Base-by-base conservation (phyloP, 2,888 invertebrate genomes). In the Axea sp. region DNA sequence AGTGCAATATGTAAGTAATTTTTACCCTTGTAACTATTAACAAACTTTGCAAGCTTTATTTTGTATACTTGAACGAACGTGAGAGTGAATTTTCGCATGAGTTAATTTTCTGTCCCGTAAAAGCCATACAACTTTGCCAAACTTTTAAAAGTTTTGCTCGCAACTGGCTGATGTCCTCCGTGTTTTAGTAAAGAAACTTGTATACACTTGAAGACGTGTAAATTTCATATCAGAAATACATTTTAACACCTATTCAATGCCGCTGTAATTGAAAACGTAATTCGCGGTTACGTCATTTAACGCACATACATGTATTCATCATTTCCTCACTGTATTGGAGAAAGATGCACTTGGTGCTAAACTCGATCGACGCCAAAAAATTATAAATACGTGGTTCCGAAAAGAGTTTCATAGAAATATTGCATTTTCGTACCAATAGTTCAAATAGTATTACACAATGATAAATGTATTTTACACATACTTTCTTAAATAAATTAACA, bases 11-110 rank as follows among this genome's bases (percentile, higher is more conserved):
- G n/a, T 26, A 35, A 22, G 12, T 24, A 53, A 30, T 12, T 49
- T 19, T 19, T 19, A 19, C 2, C 19, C 19, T 19, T 19, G 2
- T 4, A 19, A 19, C 2, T 4, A 19, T 49, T 19, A 24, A 33
- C 31, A 33, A 49, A 49, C 33, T 33, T 49, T 9, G 19, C 7
- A 49, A 49, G 31, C 47, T 49, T 49, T 49, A 33, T 49, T 49
- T 24, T 49, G 49, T 49, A 11, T 49, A 35, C 49, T 49, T 33
- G 49, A 33, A 49, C 49, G 49, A 33, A 33, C 49, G 33, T 49
- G 49, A 33, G 33, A 49, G 49, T 33, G 49, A 49, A 49, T 49
- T 49, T 49, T 33, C 49, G 33, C 49, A 33, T 49, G 49, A 49
- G 49, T 49, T 49, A 49, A 49, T 49, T 49, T 49, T 49, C 49